Percentiles rank a stretch among this genome's conserved stretches.
phyloP scores from a whole-genome alignment of 2,797 vertebrate species.

The Siniperca obscura region DNA sequence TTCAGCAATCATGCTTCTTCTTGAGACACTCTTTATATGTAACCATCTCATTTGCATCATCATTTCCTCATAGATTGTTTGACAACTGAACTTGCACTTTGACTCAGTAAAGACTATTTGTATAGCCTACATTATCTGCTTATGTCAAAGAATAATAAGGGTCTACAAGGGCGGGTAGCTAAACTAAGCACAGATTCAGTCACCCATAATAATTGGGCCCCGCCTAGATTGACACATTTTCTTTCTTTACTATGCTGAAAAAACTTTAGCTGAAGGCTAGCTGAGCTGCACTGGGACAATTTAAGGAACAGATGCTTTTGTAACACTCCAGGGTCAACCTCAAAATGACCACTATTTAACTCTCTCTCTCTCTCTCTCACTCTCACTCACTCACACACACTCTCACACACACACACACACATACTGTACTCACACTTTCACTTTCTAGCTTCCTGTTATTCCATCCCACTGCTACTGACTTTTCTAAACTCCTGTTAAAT shows the following conservation, averaged over 20 bases:
- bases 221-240: slow-evolving; percentile 8
- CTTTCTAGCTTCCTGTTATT: slow-evolving; percentile 44
- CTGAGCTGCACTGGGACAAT: neutral
- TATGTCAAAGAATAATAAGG: slow-evolving; percentile 59
- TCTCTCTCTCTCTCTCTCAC: too few relatives aligned
- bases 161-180: slow-evolving; percentile 12
- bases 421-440: slow-evolving; percentile 16
- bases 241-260: slow-evolving; percentile 2
- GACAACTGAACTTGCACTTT: slow-evolving; percentile 50
- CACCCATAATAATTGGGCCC: slow-evolving; percentile 23
- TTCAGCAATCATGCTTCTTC: neutral
- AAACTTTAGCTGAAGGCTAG: neutral
- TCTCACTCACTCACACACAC: neutral
- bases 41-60: slow-evolving; percentile 5
- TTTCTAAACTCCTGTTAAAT: slow-evolving; percentile 14
- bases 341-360: slow-evolving; percentile 8
- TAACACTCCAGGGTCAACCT: slow-evolving; percentile 17
- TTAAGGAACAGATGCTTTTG: slow-evolving; percentile 21
- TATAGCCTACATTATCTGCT: slow-evolving; percentile 35
- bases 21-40: neutral
- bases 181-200: slow-evolving; percentile 32
- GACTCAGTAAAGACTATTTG: slow-evolving; percentile 37
- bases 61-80: slow-evolving; percentile 48
- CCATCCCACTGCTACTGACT: slow-evolving; percentile 8
- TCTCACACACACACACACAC: too few relatives aligned